Evolutionary conservation across 2,888 invertebrate genomes (phyloP).

Genomic region (Epinotia bilunana): DNA sequence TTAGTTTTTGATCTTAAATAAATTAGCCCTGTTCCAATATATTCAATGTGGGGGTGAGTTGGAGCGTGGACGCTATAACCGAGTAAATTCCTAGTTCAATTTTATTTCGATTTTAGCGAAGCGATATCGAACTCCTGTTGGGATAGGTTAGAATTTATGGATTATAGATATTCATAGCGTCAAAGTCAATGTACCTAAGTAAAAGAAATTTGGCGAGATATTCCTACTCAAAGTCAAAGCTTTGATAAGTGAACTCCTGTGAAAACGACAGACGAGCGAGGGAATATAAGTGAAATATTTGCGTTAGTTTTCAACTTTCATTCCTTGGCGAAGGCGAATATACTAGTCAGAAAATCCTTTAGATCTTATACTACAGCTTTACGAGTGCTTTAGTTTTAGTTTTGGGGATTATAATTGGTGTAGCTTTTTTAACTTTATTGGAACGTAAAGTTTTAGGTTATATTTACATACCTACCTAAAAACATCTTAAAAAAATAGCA

Average conservation of each 20-base stretch:
- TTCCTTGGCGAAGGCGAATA: constrained; percentile 6
- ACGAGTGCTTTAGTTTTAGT: not conserved
- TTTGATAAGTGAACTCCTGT: constrained; percentile 22
- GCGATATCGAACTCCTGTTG: not conserved
- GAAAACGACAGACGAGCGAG: constrained; percentile 19
- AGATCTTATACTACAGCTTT: not conserved
- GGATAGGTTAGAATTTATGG: constrained; percentile 1
- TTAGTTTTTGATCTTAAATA: not conserved
- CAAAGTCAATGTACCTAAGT: not conserved
- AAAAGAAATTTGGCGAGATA: constrained; percentile 27
- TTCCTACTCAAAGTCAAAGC: constrained; percentile 33
- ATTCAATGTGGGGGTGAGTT: not conserved
- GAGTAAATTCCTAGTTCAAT: not conserved
- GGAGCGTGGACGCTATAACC: not conserved
- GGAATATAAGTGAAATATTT: constrained; percentile 26
- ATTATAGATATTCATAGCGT: not conserved
- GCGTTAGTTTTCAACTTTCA: constrained; percentile 10
- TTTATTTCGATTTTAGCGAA: too few relatives aligned
- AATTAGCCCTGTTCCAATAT: not conserved
- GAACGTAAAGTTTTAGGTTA: too few relatives aligned
- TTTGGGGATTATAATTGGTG: too few relatives aligned
- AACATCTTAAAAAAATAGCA: too few relatives aligned
- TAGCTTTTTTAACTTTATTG: too few relatives aligned
- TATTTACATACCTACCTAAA: too few relatives aligned
- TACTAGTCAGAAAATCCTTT: not conserved